These are phyloP conservation scores for Odontamblyopus lacepedii DNA, from an alignment of 2,797 vertebrate species.

Conservation along the genomic window DNA sequence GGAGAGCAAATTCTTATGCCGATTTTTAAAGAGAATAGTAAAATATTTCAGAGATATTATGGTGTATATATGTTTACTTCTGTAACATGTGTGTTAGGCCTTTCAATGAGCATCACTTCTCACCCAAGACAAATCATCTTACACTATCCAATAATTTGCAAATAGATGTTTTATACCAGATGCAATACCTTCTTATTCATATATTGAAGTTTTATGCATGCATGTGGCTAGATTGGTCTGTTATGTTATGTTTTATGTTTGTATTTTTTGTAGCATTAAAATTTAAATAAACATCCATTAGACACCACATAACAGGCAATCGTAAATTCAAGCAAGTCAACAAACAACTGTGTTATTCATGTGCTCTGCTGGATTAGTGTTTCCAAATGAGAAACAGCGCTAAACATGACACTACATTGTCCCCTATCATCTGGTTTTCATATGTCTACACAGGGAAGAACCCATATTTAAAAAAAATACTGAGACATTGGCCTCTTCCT, in stretches of 20 bases:
- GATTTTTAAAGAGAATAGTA: constrained; percentile 22
- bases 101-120: not conserved
- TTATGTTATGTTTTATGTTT: not conserved
- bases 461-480: not conserved
- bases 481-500: not conserved
- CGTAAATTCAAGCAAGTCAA: constrained; percentile 9
- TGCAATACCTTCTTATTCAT: too few relatives aligned
- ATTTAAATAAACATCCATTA: not conserved
- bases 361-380: constrained; percentile 23
- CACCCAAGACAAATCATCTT: not conserved
- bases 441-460: constrained; percentile 45
- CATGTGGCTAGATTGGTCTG: not conserved
- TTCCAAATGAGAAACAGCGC: constrained; percentile 48
- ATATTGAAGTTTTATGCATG: not conserved
- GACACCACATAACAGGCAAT: constrained; percentile 39
- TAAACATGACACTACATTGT: constrained; percentile 45
- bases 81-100: not conserved
- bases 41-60: constrained; percentile 21
- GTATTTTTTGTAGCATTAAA: not conserved
- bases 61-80: not conserved
- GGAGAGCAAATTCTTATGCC: constrained; percentile 29
- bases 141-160: not conserved
- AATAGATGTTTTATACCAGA: not conserved
- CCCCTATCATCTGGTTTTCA: constrained; percentile 68
- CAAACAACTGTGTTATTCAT: constrained; percentile 8